Conservation (phyloP, 2,888 invertebrate genomes). For the Eremobia ochroleuca region DNA sequence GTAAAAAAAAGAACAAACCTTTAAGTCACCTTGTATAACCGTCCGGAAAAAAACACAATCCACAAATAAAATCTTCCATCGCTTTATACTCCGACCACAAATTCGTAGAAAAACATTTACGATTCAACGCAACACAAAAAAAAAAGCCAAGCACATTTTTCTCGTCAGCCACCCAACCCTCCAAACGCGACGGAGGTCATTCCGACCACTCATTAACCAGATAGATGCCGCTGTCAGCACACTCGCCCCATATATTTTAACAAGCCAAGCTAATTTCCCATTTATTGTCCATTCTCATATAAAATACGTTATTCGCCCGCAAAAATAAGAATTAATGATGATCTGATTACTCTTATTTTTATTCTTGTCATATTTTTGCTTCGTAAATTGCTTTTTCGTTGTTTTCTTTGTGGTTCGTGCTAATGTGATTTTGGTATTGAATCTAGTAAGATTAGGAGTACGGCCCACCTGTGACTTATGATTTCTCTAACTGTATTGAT, state of each 20-base stretch:
- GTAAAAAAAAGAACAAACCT: background rate
- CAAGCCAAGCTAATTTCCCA: conserved; percentile 74
- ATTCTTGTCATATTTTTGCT: conserved; percentile 63
- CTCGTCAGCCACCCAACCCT: conserved; percentile 64
- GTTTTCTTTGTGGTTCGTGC: conserved; percentile 39
- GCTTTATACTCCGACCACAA: background rate
- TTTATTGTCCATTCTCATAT: conserved; percentile 66
- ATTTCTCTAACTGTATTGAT: conserved; percentile 9
- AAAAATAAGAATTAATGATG: conserved; percentile 67
- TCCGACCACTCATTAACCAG: conserved; percentile 75
- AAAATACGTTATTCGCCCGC: conserved; percentile 58
- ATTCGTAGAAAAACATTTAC: conserved; percentile 38
- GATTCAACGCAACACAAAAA: conserved; percentile 22
- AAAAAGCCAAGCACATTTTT: conserved; percentile 55
- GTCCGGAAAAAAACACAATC: conserved; percentile 4
- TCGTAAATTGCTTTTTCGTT: conserved; percentile 59
- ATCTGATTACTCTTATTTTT: conserved; percentile 60
- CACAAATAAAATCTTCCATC: conserved; percentile 18
- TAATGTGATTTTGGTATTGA: conserved; percentile 57
- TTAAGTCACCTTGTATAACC: background rate
- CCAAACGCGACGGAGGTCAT: conserved; percentile 66
- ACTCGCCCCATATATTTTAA: conserved; percentile 80
- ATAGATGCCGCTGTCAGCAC: conserved; percentile 77
- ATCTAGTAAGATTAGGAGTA: conserved; percentile 19
- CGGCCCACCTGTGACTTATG: conserved; percentile 54